Conservation (phyloP, 2,797 vertebrate genomes). For the Potorous gilbertii region DNA sequence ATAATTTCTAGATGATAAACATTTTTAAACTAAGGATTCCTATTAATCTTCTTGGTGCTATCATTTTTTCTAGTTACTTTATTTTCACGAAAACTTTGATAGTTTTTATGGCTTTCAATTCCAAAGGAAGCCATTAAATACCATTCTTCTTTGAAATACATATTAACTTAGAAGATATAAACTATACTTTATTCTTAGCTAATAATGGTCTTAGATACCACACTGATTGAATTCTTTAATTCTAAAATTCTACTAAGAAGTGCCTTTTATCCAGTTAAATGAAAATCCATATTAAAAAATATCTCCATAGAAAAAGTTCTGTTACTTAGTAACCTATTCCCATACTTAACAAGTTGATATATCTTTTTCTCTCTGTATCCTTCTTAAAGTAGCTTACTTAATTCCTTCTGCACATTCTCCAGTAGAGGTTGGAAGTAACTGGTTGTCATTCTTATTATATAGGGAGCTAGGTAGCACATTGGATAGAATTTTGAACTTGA, state of each 20-base stretch:
- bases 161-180: not conserved
- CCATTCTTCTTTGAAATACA: not conserved
- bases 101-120: not conserved
- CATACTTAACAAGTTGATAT: not conserved
- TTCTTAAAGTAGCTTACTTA: conserved; percentile 7
- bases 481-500: not conserved
- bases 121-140: not conserved
- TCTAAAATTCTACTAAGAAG: conserved; percentile 7
- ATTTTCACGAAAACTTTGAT: not conserved
- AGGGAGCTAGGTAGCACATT: not conserved
- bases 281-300: conserved; percentile 37
- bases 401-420: not conserved
- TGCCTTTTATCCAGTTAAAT: conserved; percentile 28
- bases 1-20: not conserved
- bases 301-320: conserved; percentile 33
- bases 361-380: not conserved
- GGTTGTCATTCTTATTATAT: conserved; percentile 18
- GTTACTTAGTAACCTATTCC: not conserved
- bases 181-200: not conserved
- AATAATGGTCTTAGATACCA: not conserved
- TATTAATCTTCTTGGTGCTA: not conserved
- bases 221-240: not conserved
- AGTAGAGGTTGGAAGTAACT: not conserved
- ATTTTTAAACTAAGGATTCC: not conserved
- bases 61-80: not conserved